Conservation (phyloP, 2,113 vertebrate genomes). For the Dipodomys ordii region DNA sequence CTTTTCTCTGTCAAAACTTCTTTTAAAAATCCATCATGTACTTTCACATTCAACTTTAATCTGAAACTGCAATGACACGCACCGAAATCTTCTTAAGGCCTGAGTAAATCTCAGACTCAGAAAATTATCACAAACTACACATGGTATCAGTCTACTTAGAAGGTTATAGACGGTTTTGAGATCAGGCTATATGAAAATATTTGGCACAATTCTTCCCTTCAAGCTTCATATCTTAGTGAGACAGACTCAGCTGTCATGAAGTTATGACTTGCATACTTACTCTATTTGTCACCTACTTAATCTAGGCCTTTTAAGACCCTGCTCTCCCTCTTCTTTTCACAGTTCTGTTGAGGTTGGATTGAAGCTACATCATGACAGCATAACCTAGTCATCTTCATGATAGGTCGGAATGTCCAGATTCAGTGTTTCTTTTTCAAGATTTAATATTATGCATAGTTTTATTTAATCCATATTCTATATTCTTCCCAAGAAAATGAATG, state of each 20-base stretch:
- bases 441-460: not conserved
- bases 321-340: not conserved
- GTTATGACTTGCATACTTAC: not conserved
- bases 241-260: not conserved
- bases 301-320: not conserved
- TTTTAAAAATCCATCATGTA: not conserved
- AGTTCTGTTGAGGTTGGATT: not conserved
- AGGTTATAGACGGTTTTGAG: not conserved
- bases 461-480: not conserved
- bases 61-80: not conserved
- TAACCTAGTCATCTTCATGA: not conserved
- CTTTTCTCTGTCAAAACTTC: not conserved
- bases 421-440: not conserved
- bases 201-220: not conserved
- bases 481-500: not conserved
- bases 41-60: not conserved
- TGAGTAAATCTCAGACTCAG: not conserved
- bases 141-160: not conserved
- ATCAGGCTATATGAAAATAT: not conserved
- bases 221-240: not conserved
- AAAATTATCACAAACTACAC: not conserved
- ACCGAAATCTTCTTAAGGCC: not conserved
- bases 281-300: not conserved
- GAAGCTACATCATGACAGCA: not conserved
- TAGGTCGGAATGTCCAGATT: rapidly evolving